Conservation (phyloP, 2,113 vertebrate genomes). For the Seriola quinqueradiata region DNA sequence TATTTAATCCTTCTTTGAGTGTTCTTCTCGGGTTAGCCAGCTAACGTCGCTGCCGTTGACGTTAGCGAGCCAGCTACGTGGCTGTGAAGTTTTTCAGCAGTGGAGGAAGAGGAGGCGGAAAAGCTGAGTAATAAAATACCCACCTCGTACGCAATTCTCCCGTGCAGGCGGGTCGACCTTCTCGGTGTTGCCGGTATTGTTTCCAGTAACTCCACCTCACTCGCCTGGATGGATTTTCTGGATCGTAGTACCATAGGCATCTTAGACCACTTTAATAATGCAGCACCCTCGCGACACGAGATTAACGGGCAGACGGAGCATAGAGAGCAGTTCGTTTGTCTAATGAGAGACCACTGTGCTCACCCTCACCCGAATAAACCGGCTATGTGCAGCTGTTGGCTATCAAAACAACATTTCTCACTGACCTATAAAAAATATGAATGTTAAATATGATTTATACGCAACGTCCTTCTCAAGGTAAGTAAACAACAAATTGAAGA, state of each 20-base stretch:
- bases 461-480: not conserved
- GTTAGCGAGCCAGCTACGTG: slow-evolving; percentile 71
- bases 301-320: slow-evolving; percentile 9
- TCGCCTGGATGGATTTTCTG: slow-evolving; percentile 19
- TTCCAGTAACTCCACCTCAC: not conserved
- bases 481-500: slow-evolving; percentile 77
- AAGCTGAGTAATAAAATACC: slow-evolving; percentile 65
- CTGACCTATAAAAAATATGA: rapidly evolving
- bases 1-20: not conserved
- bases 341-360: not conserved
- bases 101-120: slow-evolving; percentile 77
- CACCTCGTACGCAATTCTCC: slow-evolving; percentile 49
- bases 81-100: slow-evolving; percentile 53
- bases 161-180: slow-evolving; percentile 41
- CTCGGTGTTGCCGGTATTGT: not conserved
- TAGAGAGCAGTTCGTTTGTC: not conserved
- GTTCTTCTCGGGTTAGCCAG: not conserved
- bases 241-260: slow-evolving; percentile 73
- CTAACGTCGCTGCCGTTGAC: slow-evolving; percentile 12
- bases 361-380: too few species aligned
- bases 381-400: too few species aligned
- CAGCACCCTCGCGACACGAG: slow-evolving; percentile 7
- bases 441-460: not conserved
- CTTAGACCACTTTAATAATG: slow-evolving; percentile 23
- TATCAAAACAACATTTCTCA: not conserved